A percentile compares a stretch with the other conserved stretches of the same genome.
phyloP scores from a whole-genome alignment of 2,113 vertebrate genomes.

The Eolophus roseicapilla region DNA sequence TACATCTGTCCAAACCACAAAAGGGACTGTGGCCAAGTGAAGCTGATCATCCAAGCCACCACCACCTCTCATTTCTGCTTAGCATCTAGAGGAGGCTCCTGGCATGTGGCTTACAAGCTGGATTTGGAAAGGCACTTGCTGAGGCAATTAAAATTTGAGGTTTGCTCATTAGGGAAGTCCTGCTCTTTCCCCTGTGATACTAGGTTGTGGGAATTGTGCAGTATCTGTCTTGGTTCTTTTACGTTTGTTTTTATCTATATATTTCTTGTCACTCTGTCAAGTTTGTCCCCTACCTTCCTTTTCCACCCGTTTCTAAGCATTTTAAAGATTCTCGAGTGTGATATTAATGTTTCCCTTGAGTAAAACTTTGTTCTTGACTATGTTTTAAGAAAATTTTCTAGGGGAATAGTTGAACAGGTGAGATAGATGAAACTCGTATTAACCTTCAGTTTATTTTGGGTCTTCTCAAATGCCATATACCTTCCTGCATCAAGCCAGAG shows the following conservation, averaged over 20 bases:
- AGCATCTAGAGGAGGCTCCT: not conserved
- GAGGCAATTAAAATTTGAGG: not conserved
- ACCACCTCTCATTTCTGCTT: not conserved
- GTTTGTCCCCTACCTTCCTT: not conserved
- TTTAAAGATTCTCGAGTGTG: not conserved
- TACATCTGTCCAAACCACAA: not conserved
- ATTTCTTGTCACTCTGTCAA: not conserved
- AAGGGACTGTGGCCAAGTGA: not conserved
- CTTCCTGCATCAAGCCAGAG: not conserved
- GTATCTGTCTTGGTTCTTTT: not conserved
- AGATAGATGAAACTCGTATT: not conserved
- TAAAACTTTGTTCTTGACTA: not conserved
- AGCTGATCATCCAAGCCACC: rapidly evolving
- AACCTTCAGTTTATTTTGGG: not conserved
- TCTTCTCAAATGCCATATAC: not conserved
- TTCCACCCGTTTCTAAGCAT: not conserved
- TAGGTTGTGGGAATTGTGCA: not conserved
- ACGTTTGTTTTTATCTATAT: not conserved
- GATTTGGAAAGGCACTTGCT: not conserved
- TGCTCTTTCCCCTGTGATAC: not conserved
- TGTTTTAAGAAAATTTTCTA: not conserved
- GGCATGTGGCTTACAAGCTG: not conserved
- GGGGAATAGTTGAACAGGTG: not conserved
- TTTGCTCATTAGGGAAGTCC: not conserved
- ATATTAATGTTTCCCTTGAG: not conserved